Conservation (phyloP, 2,888 invertebrate genomes). For the Nephrotoma guestfalica region DNA sequence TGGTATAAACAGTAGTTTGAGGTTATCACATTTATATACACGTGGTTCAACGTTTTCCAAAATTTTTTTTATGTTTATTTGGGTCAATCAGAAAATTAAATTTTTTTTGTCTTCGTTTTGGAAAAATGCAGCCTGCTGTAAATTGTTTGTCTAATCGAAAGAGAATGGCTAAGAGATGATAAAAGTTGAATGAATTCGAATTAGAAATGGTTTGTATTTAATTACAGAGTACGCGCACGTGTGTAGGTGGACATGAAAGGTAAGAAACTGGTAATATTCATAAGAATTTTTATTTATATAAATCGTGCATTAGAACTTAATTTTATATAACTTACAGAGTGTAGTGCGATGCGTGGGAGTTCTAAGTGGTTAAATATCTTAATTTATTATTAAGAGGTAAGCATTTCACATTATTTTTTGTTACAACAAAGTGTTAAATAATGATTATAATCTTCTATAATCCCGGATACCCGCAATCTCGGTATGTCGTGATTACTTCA, state of each 20-base stretch:
- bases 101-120: no score
- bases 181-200: background rate
- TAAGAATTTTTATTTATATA: background rate
- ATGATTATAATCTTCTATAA: background rate
- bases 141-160: no score
- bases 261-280: background rate
- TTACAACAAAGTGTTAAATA: background rate
- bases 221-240: background rate
- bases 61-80: background rate
- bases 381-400: background rate
- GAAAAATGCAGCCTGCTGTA: no score
- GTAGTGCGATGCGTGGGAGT: background rate
- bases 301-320: background rate
- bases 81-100: background rate
- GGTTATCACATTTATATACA: background rate
- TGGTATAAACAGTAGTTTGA: background rate
- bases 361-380: background rate
- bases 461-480: background rate
- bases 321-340: background rate
- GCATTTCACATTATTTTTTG: background rate
- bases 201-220: background rate
- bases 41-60: background rate
- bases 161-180: background rate
- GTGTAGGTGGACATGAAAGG: background rate
- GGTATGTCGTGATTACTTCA: background rate